Conservation (phyloP, 2,888 invertebrate species). For the Seira ritae region DNA sequence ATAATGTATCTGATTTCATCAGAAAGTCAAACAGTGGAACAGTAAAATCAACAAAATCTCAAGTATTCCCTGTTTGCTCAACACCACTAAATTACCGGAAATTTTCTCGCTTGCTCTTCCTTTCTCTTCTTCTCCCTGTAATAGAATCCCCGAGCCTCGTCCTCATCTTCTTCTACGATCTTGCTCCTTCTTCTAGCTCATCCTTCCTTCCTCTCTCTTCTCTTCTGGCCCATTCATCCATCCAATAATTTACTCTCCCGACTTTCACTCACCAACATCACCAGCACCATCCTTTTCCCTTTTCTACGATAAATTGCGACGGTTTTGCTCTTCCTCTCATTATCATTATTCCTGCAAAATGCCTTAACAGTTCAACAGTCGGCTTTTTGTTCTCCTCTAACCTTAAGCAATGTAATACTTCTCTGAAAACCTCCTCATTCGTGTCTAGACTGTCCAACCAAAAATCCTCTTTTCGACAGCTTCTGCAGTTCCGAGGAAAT, state of each 20-base stretch:
- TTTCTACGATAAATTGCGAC: conserved; percentile 37
- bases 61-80: conserved; percentile 54
- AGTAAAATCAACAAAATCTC: conserved; percentile 59
- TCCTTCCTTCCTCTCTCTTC: conserved; percentile 17
- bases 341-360: conserved; percentile 49
- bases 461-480: too few species aligned
- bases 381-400: too few species aligned
- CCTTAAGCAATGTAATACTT: too few species aligned
- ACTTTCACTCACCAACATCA: background rate
- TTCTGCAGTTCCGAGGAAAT: too few species aligned
- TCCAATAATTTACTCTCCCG: conserved; percentile 52
- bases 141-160: too few species aligned
- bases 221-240: conserved; percentile 45
- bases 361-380: conserved; percentile 45
- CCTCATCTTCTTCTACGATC: conserved; percentile 6
- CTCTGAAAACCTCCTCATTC: too few species aligned
- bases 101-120: conserved; percentile 51
- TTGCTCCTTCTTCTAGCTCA: conserved; percentile 20
- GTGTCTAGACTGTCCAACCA: too few species aligned
- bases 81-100: conserved; percentile 64
- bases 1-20: conserved; percentile 55
- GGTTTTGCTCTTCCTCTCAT: conserved; percentile 56
- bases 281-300: too few species aligned
- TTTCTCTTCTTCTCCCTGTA: too few species aligned
- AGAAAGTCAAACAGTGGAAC: conserved; percentile 55